phyloP scores from a whole-genome alignment of 2,113 vertebrate species.

The Globicephala melas region DNA sequence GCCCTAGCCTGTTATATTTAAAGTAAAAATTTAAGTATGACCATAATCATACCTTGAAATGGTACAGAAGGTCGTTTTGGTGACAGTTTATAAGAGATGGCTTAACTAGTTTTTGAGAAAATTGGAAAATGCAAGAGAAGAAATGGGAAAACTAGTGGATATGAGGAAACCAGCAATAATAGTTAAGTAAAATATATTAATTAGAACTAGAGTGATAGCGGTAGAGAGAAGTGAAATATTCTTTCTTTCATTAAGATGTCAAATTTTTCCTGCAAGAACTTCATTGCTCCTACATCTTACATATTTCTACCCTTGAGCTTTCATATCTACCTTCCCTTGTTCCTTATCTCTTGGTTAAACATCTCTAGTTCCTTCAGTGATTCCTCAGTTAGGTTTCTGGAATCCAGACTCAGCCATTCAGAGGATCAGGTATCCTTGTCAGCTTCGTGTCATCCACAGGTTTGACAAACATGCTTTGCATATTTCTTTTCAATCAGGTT shows the following conservation, averaged over 20 bases:
- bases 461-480: background rate
- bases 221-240: background rate
- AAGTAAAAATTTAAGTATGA: slow-evolving; percentile 30
- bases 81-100: slow-evolving; percentile 1
- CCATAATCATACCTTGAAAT: background rate
- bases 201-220: background rate
- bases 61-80: background rate
- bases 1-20: background rate
- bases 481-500: background rate
- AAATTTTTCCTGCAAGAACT: background rate
- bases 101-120: background rate
- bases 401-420: slow-evolving; percentile 17
- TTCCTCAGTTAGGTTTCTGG: background rate
- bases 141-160: background rate
- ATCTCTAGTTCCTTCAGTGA: background rate
- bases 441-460: background rate
- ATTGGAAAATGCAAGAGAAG: background rate
- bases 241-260: background rate
- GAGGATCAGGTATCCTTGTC: background rate
- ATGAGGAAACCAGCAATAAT: background rate
- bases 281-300: background rate
- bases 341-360: background rate
- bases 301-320: background rate
- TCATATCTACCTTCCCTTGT: background rate
- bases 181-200: background rate